Evolutionary conservation across 2,888 invertebrate species (phyloP).

Genomic region (Pteria penguin): DNA sequence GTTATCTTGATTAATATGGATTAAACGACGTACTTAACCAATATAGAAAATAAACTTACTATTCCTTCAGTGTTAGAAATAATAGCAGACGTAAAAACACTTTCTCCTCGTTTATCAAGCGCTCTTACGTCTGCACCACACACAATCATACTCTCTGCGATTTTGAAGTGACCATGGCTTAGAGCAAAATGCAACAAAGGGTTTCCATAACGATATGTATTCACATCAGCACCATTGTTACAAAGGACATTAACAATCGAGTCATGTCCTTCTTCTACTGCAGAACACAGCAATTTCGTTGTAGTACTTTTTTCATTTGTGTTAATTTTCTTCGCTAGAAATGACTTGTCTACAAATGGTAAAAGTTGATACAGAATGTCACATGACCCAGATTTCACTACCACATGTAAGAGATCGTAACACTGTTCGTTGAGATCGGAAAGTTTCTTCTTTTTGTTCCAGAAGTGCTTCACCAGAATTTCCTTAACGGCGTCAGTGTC

Average conservation of each 20-base stretch:
- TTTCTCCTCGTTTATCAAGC: constrained; percentile 43
- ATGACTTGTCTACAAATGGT: constrained; percentile 37
- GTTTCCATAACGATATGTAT: constrained; percentile 46
- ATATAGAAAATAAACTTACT: too few species aligned
- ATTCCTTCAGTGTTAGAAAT: constrained; percentile 35
- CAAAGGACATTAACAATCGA: constrained; percentile 34
- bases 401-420: constrained; percentile 33
- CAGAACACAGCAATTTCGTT: constrained; percentile 51
- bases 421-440: constrained; percentile 32
- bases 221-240: constrained; percentile 45
- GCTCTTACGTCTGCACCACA: constrained; percentile 46
- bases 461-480: constrained; percentile 42
- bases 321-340: constrained; percentile 21
- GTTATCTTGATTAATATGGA: too few species aligned
- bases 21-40: too few species aligned
- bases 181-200: constrained; percentile 53
- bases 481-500: constrained; percentile 34
- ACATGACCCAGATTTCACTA: constrained; percentile 26
- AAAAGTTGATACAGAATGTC: constrained; percentile 37
- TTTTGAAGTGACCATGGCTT: constrained; percentile 35
- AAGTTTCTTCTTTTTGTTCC: constrained; percentile 31
- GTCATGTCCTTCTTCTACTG: constrained; percentile 41
- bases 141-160: constrained; percentile 39
- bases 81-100: constrained; percentile 41
- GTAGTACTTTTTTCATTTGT: constrained; percentile 41